Conservation (phyloP, 2,888 invertebrate species). For the Oxytorus armatus region DNA sequence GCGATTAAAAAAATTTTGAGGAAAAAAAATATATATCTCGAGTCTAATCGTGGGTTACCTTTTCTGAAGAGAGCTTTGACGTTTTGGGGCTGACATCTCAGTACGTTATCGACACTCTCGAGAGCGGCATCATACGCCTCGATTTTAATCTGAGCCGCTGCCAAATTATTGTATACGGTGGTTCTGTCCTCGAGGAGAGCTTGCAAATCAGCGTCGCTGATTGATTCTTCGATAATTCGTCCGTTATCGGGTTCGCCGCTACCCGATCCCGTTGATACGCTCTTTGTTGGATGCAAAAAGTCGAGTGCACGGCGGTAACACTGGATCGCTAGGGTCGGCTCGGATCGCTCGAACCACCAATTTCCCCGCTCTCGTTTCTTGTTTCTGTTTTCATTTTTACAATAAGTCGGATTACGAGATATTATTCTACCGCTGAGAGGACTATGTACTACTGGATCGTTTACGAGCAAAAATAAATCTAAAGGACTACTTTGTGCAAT, state of each 20-base stretch:
- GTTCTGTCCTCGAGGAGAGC: conserved; percentile 91
- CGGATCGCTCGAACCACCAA: conserved; percentile 94
- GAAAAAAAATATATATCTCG: neutral
- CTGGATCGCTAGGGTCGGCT: conserved; percentile 92
- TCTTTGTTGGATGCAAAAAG: conserved; percentile 90
- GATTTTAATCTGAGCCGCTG: conserved; percentile 95
- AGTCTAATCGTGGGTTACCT: conserved; percentile 85
- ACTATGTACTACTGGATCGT: too few species aligned
- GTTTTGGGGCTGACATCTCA: conserved; percentile 94
- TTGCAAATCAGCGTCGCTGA: conserved; percentile 87
- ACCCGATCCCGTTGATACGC: conserved; percentile 85
- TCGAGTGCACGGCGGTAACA: conserved; percentile 94
- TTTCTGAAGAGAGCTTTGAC: conserved; percentile 96
- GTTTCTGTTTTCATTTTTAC: conserved; percentile 84
- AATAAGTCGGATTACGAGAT: neutral
- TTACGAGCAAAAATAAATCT: too few species aligned
- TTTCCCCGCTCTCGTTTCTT: conserved; percentile 94
- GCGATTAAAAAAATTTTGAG: neutral
- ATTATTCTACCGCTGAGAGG: neutral
- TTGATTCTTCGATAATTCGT: conserved; percentile 79
- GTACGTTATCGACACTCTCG: conserved; percentile 92
- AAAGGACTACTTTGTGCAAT: neutral
- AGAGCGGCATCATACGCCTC: conserved; percentile 94
- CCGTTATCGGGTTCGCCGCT: conserved; percentile 86
- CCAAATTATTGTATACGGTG: conserved; percentile 96